Base-by-base conservation (phyloP, 2,797 vertebrate genomes). In the Helicolenus hilgendorfi region DNA sequence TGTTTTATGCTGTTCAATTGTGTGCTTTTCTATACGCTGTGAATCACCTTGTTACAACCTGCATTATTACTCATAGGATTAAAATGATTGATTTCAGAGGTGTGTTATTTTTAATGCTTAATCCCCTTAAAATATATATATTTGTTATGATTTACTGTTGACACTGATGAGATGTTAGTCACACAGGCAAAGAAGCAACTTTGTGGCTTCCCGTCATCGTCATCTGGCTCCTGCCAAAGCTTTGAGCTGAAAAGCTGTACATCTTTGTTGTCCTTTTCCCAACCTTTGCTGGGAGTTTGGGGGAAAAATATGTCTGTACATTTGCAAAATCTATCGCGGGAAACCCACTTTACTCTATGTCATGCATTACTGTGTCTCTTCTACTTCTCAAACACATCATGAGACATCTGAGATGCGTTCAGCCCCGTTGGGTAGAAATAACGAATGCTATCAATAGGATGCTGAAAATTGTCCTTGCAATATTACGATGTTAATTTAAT, bases 401-500 rank as follows among this genome's bases (percentile, higher is more conserved):
- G 78, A 85, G 59, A 84, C 49, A 58, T 59, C 55, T 20, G 31
- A 81, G 81, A 91, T 72, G 79, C 45, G 24, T 78, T 85, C 63
- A 67, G 69, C 65, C 18, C 49, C 18, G 24, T 24, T 31, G 58
- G 60, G 22, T 55, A 65, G 78, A 90, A 88, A 83, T 84, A 87
- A 85, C 49, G 64, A 86, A 87, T 10, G 60, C 65, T 78, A 65
- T 86, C 77, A 94, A 95, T 79, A 62, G 77, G 74, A 84, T 53
- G 72, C 80, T 65, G 83, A 65, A 93, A 88, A 89, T 90, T 90
- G 91, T 69, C 89, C 91, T 89, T 92, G 89, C 71, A 77, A 89
- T 87, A 89, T 93, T 85, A 79, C 75, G 63, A 87, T 89, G 81
- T 81, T 94, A 94, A 95, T 96, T 94, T 49, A 86, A 96, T 96